Evolutionary conservation across 2,888 invertebrate species (phyloP).

Genomic region (Homarus gammarus): DNA sequence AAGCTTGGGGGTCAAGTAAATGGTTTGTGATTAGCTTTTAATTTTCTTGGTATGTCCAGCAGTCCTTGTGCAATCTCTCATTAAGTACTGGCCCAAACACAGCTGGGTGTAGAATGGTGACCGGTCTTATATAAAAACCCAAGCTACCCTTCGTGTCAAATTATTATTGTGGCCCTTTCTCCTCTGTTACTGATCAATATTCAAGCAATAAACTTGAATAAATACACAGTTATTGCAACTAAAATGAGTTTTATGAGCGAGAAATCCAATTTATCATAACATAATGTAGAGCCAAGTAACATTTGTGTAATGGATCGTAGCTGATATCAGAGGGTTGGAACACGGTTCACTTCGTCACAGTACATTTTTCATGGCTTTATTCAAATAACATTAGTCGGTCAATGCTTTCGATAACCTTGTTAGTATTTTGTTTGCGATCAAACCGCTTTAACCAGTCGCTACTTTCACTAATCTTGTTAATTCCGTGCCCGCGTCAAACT

Average conservation of each 20-base stretch:
- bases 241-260: slow-evolving; percentile 8
- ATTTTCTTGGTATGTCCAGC: no score
- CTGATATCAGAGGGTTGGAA: not conserved
- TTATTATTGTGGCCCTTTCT: not conserved
- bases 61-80: no score
- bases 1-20: no score
- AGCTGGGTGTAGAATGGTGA: no score
- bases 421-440: not conserved
- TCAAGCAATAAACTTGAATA: slow-evolving; percentile 8
- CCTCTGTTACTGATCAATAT: not conserved
- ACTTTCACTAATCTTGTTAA: no score
- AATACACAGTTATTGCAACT: slow-evolving; percentile 4
- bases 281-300: not conserved
- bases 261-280: not conserved
- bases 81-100: no score
- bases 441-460: not conserved
- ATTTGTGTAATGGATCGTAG: not conserved
- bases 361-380: not conserved
- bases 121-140: not conserved
- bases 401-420: slow-evolving; percentile 5
- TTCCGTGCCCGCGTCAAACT: no score
- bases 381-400: not conserved
- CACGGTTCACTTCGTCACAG: not conserved
- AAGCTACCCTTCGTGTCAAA: not conserved
- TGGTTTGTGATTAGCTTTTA: no score